A percentile compares a stretch with the other conserved stretches of the same genome.
Conservation (phyloP, 2,888 invertebrate species). For the Drosophila testacea region DNA sequence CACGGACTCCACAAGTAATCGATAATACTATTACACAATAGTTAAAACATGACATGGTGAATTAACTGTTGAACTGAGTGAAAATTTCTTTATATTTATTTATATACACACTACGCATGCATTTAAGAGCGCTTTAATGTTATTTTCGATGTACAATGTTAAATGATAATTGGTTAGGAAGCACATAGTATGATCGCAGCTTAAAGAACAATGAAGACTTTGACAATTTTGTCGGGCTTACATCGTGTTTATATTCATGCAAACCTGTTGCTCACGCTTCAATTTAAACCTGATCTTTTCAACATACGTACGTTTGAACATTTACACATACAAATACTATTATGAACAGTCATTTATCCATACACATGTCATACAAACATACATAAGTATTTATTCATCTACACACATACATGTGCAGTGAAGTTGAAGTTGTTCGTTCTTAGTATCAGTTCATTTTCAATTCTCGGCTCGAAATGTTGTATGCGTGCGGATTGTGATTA, state of each 20-base stretch:
- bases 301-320: slow-evolving; percentile 25
- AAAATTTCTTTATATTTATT: too few relatives aligned
- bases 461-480: slow-evolving; percentile 61
- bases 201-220: slow-evolving; percentile 14
- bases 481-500: slow-evolving; percentile 51
- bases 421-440: slow-evolving; percentile 61
- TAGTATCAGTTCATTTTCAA: slow-evolving; percentile 58
- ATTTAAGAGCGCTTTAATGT: background rate
- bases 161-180: too few relatives aligned
- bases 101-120: background rate
- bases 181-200: slow-evolving; percentile 3
- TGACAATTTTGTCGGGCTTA: slow-evolving; percentile 48
- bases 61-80: too few relatives aligned
- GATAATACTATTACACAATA: too few relatives aligned
- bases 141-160: too few relatives aligned
- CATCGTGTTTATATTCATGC: slow-evolving; percentile 52
- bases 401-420: slow-evolving; percentile 37
- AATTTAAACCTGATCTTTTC: slow-evolving; percentile 56
- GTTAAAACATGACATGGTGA: too few relatives aligned
- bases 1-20: too few relatives aligned
- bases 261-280: slow-evolving; percentile 60
- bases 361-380: slow-evolving; percentile 31
- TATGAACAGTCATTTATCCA: slow-evolving; percentile 3
- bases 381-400: slow-evolving; percentile 23
- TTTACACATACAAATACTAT: slow-evolving; percentile 9